phyloP scores from a whole-genome alignment of 2,888 invertebrate genomes.

The Globia sparganii region DNA sequence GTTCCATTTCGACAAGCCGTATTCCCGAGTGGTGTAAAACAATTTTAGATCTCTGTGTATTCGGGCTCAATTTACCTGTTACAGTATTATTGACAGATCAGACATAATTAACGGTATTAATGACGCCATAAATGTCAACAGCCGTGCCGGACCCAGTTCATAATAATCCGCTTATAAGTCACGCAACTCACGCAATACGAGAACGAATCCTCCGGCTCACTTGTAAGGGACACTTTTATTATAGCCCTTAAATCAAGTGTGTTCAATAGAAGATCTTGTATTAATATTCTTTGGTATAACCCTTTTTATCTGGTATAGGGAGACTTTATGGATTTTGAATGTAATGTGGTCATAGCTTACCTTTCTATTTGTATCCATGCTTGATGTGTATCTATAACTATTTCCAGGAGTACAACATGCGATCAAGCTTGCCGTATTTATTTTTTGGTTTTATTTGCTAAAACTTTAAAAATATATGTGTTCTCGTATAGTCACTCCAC shows the following conservation, averaged over 20 bases:
- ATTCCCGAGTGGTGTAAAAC: neutral
- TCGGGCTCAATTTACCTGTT: conserved; percentile 5
- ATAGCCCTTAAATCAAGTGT: conserved; percentile 39
- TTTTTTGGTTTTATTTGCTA: neutral
- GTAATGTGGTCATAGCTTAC: conserved; percentile 12
- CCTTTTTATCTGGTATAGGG: conserved; percentile 40
- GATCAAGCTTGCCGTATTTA: neutral
- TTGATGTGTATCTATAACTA: neutral
- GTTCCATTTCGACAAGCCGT: conserved; percentile 7
- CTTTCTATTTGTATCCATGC: neutral
- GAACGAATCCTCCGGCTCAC: conserved; percentile 43
- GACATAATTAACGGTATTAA: conserved; percentile 55
- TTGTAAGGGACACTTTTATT: conserved; percentile 56
- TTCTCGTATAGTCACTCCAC: neutral
- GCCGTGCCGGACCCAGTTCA: conserved; percentile 42
- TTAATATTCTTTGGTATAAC: conserved; percentile 42
- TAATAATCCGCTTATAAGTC: conserved; percentile 65
- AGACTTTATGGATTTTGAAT: conserved; percentile 20
- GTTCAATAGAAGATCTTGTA: conserved; percentile 39
- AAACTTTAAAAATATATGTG: neutral
- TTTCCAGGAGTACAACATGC: neutral
- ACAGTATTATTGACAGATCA: conserved; percentile 51
- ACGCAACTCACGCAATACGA: conserved; percentile 66
- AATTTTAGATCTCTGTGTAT: conserved; percentile 14
- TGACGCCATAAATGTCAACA: conserved; percentile 58